phyloP scores from a whole-genome alignment of 2,797 vertebrate species.

The Enteromius radiatus region DNA sequence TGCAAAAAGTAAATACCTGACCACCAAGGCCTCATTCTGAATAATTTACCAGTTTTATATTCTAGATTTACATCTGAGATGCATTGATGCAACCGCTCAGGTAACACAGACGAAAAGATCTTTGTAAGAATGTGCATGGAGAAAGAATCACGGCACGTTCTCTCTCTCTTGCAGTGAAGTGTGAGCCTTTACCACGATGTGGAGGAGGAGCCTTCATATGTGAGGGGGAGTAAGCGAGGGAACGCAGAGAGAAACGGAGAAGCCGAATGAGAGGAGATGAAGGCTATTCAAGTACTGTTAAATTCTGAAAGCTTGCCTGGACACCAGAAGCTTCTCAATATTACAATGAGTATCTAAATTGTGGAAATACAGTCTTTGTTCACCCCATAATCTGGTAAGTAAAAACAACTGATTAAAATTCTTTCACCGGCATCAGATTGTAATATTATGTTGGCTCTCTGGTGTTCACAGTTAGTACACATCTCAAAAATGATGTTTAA shows the following conservation, averaged over 20 bases:
- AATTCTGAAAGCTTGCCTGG: neutral
- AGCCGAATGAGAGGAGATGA: slow-evolving; percentile 36
- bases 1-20: neutral
- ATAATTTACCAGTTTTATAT: slow-evolving; percentile 10
- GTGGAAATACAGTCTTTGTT: slow-evolving; percentile 48
- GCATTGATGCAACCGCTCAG: neutral
- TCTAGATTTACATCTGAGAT: neutral
- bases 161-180: slow-evolving; percentile 74
- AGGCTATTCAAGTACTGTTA: slow-evolving; percentile 46
- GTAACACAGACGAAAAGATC: neutral
- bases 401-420: slow-evolving; percentile 35
- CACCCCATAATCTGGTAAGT: slow-evolving; percentile 52
- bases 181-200: slow-evolving; percentile 71
- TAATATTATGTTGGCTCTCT: slow-evolving; percentile 4
- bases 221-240: slow-evolving; percentile 44
- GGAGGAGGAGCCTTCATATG: slow-evolving; percentile 73
- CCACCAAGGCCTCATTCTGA: neutral
- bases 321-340: slow-evolving; percentile 36
- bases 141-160: slow-evolving; percentile 55
- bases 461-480: slow-evolving; percentile 15
- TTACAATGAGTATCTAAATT: slow-evolving; percentile 21
- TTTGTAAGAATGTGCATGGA: neutral
- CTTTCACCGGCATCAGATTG: neutral
- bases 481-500: neutral
- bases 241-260: slow-evolving; percentile 37